Evolutionary conservation across 2,888 invertebrate genomes (phyloP), one percentile per base, ranked within the genome.

Genomic region (Eilema griseolum): DNA sequence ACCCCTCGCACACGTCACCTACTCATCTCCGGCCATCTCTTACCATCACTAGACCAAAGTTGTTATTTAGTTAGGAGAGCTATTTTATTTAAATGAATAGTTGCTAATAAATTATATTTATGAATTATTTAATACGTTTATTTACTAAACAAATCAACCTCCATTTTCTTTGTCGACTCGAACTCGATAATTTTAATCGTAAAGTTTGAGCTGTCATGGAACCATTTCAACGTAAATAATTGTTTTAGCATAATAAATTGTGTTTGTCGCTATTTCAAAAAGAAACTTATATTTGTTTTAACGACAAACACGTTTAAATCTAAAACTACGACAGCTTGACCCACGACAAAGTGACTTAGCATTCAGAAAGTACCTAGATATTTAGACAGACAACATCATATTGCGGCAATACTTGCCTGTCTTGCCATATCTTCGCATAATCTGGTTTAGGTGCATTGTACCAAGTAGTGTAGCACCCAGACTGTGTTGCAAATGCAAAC

Each of bases 11-110:
- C 92, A 92, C 66, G 92, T 93, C 56, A 81, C 89, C 73, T 94
- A 86, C 88, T 88, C 93, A 7, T 93, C 93, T 41, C 93, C 93
- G 61, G 86, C 85, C 70, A 85, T 93, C 82, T 92, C 92, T 73
- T 93, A 93, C 89, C 90, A 92, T 81, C 92, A 93, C 88, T 93
- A 92, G 79, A 79, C 71, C 72, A 61, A 20, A 46, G 11, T 68
- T 64, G 23, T 70, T 71, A 33, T 12, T 37, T 68, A 67, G 3
- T 52, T 71, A 73, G 26, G 61, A 70, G 70, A 76, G 41, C 74
- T 81, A 66, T 67, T 70, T 26, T 73, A 71, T 65, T 72, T 7
- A 71, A 74, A 69, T 79, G 31, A 70, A 67, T 79, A 82, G 68
- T 72, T 71, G 71, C 61, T 77, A 83, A 61, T 82, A 82, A 81